A percentile compares a stretch with the other conserved stretches of the same genome.
These are phyloP conservation scores for Nilaparvata lugens DNA, from an alignment of 1,140 invertebrate species.

Conservation along the genomic window DNA sequence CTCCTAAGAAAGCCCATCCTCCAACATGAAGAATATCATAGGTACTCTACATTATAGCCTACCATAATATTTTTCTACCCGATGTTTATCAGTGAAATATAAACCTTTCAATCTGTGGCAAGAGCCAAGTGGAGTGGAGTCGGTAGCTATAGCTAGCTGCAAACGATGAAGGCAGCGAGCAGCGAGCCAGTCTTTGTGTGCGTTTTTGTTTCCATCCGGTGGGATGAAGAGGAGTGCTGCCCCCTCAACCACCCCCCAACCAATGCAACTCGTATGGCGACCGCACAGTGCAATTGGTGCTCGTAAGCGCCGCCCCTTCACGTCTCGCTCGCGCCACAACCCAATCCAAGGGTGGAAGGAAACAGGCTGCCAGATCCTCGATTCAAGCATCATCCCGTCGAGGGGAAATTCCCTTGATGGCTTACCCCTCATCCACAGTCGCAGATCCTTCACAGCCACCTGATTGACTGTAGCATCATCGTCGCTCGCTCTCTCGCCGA, in stretches of 20 bases:
- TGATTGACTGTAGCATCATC: too few species aligned
- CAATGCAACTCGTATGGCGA: not conserved
- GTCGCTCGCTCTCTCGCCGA: too few species aligned
- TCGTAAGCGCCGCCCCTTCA: not conserved
- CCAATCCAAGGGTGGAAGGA: not conserved
- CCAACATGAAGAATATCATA: too few species aligned
- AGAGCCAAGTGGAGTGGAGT: not conserved
- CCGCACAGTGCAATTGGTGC: not conserved
- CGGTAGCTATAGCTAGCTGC: too few species aligned
- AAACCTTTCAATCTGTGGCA: conserved; percentile 15
- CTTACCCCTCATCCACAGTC: not conserved
- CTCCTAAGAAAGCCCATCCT: not conserved
- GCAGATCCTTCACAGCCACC: too few species aligned
- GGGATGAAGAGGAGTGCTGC: not conserved
- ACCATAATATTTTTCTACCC: conserved; percentile 18
- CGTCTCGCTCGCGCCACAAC: not conserved
- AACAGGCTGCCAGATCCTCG: not conserved
- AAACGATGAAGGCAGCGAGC: not conserved
- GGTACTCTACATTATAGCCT: too few species aligned
- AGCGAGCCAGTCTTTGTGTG: not conserved
- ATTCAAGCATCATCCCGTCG: not conserved
- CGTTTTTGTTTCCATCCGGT: not conserved
- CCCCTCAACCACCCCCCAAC: conserved; percentile 6
- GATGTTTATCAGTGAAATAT: conserved; percentile 20
- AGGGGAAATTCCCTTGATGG: not conserved